A percentile compares a stretch with the other conserved stretches of the same genome.
Conservation (phyloP, 2,888 invertebrate genomes). For the Rhogogaster chlorosoma region DNA sequence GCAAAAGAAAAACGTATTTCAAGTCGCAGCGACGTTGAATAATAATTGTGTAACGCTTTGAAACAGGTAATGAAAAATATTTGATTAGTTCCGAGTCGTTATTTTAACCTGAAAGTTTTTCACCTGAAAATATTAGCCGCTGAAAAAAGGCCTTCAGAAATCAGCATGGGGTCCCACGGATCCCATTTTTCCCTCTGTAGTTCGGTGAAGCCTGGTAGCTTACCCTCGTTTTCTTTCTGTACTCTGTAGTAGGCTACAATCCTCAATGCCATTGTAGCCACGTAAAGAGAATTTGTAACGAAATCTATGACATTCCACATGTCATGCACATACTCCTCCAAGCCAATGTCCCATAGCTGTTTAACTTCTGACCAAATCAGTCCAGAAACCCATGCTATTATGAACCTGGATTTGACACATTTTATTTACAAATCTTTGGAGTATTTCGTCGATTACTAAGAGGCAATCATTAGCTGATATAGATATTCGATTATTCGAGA, state of each 20-base stretch:
- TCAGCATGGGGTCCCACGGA: constrained; percentile 98
- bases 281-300: constrained; percentile 98
- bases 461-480: neutral
- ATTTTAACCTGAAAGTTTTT: neutral
- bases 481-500: neutral
- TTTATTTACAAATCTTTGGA: neutral
- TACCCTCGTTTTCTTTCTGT: constrained; percentile 88
- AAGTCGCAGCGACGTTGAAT: neutral
- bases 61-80: constrained; percentile 32
- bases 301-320: constrained; percentile 99
- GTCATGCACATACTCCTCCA: constrained; percentile 97
- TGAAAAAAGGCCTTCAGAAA: constrained; percentile 97
- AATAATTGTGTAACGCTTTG: neutral
- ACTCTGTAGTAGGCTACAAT: constrained; percentile 98
- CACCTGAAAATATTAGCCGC: constrained; percentile 97
- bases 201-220: constrained; percentile 80
- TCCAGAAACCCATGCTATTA: constrained; percentile 97
- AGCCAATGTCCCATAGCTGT: constrained; percentile 98
- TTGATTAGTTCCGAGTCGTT: neutral
- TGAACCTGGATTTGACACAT: constrained; percentile 80
- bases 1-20: constrained; percentile 57
- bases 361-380: constrained; percentile 99
- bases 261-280: constrained; percentile 96
- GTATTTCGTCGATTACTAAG: neutral
- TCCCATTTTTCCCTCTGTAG: constrained; percentile 96